These are phyloP conservation scores for Melinopterus prodromus DNA, from an alignment of 2,888 invertebrate genomes.

Conservation along the genomic window DNA sequence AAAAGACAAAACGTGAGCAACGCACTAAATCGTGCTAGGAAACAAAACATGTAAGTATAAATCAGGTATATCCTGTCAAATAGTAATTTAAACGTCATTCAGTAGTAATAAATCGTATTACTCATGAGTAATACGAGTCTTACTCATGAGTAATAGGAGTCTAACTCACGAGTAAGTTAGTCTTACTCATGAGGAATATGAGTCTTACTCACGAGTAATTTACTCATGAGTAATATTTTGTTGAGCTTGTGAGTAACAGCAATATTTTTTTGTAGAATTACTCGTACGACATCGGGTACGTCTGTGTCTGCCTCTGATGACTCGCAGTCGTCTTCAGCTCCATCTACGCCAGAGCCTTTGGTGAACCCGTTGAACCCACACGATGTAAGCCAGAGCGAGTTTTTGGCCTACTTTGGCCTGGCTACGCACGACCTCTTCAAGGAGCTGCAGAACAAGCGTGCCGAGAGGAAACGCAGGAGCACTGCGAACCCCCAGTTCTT, in stretches of 20 bases:
- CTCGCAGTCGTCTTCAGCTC: slow-evolving; percentile 51
- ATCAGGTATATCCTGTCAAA: not conserved
- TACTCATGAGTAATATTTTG: not conserved
- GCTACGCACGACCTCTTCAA: slow-evolving; percentile 61
- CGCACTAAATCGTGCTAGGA: slow-evolving; percentile 56
- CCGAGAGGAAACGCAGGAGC: slow-evolving; percentile 64
- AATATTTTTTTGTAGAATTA: slow-evolving; percentile 43
- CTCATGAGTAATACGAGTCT: too few relatives aligned
- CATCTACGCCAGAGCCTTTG: slow-evolving; percentile 52
- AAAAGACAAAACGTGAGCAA: slow-evolving; percentile 54
- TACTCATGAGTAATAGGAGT: too few relatives aligned
- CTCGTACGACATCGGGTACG: slow-evolving; percentile 52
- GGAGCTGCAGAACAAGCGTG: slow-evolving; percentile 64
- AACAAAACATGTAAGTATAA: slow-evolving; percentile 59
- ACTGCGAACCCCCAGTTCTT: slow-evolving; percentile 66
- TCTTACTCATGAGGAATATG: not conserved
- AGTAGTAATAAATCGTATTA: too few relatives aligned
- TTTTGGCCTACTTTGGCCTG: slow-evolving; percentile 60
- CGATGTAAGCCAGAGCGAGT: slow-evolving; percentile 58
- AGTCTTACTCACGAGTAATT: not conserved
- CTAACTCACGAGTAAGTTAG: not conserved
- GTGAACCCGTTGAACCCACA: slow-evolving; percentile 53
- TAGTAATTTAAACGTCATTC: too few relatives aligned
- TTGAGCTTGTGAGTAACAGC: not conserved
- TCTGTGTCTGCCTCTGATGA: slow-evolving; percentile 56